A percentile compares a stretch with the other conserved stretches of the same genome.
phyloP scores from a whole-genome alignment of 2,797 vertebrate genomes.

The Darevskia mixta region DNA sequence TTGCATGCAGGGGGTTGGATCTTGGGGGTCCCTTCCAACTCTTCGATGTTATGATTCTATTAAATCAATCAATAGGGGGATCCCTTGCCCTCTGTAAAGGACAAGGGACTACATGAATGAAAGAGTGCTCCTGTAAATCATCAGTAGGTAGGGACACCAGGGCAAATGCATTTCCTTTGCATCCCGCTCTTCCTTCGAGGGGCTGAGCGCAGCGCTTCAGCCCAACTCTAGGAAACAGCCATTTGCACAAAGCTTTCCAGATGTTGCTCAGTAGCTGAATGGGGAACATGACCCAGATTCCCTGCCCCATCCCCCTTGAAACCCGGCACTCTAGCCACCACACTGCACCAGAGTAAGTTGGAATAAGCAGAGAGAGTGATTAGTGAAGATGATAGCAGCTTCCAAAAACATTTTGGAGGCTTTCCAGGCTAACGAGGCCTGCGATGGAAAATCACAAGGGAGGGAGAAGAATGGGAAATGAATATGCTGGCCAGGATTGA shows the following conservation, averaged over 20 bases:
- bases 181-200: background rate
- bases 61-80: too few species aligned
- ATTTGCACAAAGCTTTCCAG: conserved; percentile 12
- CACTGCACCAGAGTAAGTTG: background rate
- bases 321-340: background rate
- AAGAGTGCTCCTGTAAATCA: background rate
- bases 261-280: background rate
- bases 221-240: background rate
- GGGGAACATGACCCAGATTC: background rate
- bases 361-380: conserved; percentile 9
- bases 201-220: background rate
- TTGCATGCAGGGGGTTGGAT: too few species aligned
- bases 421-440: conserved; percentile 22
- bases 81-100: background rate
- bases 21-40: too few species aligned
- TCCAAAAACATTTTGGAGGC: conserved; percentile 31
- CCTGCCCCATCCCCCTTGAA: background rate
- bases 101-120: background rate
- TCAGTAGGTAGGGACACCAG: background rate
- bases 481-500: background rate
- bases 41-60: too few species aligned
- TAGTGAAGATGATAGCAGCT: conserved; percentile 17
- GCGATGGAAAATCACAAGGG: conserved; percentile 20
- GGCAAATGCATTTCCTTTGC: background rate
- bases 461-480: conserved; percentile 1